Conservation (phyloP, 2,113 vertebrate species). For the Neolamprologus sp. region DNA sequence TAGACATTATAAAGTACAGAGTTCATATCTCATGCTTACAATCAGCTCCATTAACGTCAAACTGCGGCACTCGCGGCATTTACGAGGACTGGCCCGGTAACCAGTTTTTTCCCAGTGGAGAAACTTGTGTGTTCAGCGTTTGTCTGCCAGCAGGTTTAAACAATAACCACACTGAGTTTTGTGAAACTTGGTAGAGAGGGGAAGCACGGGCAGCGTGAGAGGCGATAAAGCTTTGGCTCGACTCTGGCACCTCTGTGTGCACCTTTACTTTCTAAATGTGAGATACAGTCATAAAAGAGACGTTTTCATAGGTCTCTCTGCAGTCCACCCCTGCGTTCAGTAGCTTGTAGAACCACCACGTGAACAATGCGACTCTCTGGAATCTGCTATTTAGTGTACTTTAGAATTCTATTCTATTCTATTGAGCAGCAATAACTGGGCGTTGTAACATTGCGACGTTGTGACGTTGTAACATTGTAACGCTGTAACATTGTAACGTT, state of each 20-base stretch:
- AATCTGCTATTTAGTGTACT: neutral
- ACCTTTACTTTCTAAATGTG: neutral
- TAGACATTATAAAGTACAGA: neutral
- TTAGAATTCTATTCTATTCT: neutral
- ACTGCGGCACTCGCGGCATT: neutral
- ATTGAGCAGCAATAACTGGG: neutral
- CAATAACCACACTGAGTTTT: neutral
- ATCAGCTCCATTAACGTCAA: neutral
- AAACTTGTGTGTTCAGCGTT: neutral
- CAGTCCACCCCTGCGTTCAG: neutral
- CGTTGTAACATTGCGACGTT: rapidly evolving
- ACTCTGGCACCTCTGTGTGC: neutral
- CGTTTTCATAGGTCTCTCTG: neutral
- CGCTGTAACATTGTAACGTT: rapidly evolving
- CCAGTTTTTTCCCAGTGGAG: neutral
- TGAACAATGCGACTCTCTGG: neutral
- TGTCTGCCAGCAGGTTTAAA: neutral
- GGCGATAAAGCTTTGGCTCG: neutral
- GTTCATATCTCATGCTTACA: neutral
- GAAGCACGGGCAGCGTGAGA: neutral
- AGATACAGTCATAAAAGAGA: neutral
- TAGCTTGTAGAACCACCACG: neutral
- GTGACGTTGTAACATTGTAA: rapidly evolving
- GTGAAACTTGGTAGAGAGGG: neutral
- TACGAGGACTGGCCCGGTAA: neutral